These are phyloP conservation scores for Channa maculata DNA, from an alignment of 2,113 vertebrate species.

Conservation along the genomic window DNA sequence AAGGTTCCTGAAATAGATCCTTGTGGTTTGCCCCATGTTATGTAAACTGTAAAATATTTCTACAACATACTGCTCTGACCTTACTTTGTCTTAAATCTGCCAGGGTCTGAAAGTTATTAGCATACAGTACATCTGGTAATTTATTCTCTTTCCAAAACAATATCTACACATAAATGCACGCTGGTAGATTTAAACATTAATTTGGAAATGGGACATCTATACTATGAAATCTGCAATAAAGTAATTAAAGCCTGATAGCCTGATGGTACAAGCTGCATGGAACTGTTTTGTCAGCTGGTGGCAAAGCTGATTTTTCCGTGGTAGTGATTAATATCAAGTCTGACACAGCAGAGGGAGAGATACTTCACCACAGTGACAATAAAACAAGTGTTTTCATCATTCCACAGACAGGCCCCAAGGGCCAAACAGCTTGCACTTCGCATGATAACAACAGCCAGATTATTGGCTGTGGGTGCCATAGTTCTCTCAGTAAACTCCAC, in stretches of 20 bases:
- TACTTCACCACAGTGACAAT: constrained; percentile 45
- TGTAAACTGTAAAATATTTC: no score
- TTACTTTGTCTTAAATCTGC: no score
- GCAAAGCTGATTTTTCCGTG: constrained; percentile 46
- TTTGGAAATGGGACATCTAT: rapidly evolving
- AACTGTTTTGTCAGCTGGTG: constrained; percentile 45
- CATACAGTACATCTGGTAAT: not conserved
- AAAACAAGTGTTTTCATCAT: constrained; percentile 65
- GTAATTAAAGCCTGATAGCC: constrained; percentile 1
- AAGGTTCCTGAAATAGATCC: no score
- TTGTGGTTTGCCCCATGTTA: no score
- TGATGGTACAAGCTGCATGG: constrained; percentile 2
- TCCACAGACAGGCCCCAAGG: constrained; percentile 39
- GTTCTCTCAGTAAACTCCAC: constrained; percentile 45
- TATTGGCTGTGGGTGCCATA: constrained; percentile 36
- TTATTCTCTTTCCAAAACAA: not conserved
- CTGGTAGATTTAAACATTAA: not conserved
- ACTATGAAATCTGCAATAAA: not conserved
- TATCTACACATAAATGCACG: not conserved
- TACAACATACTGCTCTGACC: not conserved
- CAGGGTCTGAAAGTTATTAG: not conserved
- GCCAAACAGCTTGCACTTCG: constrained; percentile 57
- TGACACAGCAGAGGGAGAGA: constrained; percentile 41
- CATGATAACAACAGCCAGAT: constrained; percentile 59
- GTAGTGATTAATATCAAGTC: constrained; percentile 63